Conservation (phyloP, 2,113 vertebrate genomes). For the Alethe castanea region DNA sequence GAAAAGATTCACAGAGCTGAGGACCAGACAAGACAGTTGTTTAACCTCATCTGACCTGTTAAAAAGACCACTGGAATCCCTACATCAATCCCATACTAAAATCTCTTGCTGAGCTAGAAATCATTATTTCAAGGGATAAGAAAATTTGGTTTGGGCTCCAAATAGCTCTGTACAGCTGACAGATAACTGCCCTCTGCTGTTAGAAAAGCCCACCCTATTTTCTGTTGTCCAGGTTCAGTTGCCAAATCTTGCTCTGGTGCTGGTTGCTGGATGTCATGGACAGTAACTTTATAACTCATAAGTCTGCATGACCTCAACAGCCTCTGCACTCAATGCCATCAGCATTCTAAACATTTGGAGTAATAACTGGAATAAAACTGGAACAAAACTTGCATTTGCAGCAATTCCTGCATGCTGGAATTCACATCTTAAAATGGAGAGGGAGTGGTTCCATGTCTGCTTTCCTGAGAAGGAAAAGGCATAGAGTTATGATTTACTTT, state of each 20-base stretch:
- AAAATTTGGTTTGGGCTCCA: not conserved
- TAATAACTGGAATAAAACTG: not conserved
- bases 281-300: not conserved
- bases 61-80: not conserved
- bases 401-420: not conserved
- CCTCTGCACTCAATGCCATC: not conserved
- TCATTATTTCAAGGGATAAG: not conserved
- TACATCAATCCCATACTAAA: not conserved
- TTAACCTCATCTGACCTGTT: not conserved
- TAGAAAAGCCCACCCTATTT: not conserved
- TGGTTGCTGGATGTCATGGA: not conserved
- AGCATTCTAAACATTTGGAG: not conserved
- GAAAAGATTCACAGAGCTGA: not conserved
- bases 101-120: not conserved
- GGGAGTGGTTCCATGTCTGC: not conserved
- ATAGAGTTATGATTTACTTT: not conserved
- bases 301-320: not conserved
- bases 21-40: fast-evolving
- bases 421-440: not conserved
- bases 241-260: not conserved
- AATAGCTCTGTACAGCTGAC: not conserved
- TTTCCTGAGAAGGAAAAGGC: not conserved
- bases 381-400: not conserved
- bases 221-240: not conserved
- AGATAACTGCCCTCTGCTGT: not conserved